Evolutionary conservation across 2,797 vertebrate genomes (phyloP), one percentile per base, ranked within the genome.

Genomic region (Clarias pachynema): DNA sequence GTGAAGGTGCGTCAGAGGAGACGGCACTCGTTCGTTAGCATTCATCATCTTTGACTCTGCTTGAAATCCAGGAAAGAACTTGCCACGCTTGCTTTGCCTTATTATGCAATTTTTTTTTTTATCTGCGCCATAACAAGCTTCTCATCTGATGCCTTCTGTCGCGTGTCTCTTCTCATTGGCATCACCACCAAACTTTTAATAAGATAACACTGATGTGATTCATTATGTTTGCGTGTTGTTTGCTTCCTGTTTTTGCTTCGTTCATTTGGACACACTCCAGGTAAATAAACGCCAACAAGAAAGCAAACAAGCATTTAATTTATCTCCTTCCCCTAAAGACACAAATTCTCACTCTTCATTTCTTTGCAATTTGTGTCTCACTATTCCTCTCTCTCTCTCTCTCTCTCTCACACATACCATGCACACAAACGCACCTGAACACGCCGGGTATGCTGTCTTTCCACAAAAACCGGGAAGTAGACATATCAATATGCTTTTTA

Each of bases 281-380:
- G 60, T 87, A 88, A 89, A 89, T 87, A 87, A 87, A 87, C 66
- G 74, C 82, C 84, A 82, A 88, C 79, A 81, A 84, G 84, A 88
- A 89, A 87, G 77, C 88, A 90, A 89, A 89, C 86, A 79, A 86
- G 84, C 87, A 75, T 87, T 88, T 89, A 78, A 87, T 91, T 89
- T 87, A 78, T 85, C 84, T 84, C 63, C 40, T 59, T 77, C 74
- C 85, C 85, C 87, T 79, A 75, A 88, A 79, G 84, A 86, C 66
- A 84, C 66, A 82, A 69, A 66, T 85, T 63, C 59, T 66, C 79
- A 65, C 69, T 77, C 74, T 63, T 59, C 26, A n/a, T 81, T 69
- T 69, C 65, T 69, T 34, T 66, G 6, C 29, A 69, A 40, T 84
- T 66, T 85, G 73, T 56, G 20, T n/a, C 66, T 81, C 24, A 49